Conservation (phyloP, 2,888 invertebrate genomes). For the Heteromyza rotundicornis region DNA sequence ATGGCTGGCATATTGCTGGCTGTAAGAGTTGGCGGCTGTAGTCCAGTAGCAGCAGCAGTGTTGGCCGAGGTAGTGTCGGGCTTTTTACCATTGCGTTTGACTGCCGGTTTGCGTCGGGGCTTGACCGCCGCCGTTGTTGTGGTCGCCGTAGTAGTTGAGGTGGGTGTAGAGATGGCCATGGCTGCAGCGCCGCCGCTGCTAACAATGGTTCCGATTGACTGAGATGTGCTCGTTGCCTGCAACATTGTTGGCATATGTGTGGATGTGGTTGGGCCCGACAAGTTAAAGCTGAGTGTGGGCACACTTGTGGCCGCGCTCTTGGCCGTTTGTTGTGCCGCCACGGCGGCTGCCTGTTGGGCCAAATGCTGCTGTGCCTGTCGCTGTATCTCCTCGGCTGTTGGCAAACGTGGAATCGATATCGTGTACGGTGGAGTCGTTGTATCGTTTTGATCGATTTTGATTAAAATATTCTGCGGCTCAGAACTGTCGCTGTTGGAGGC, state of each 20-base stretch:
- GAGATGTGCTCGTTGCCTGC: constrained; percentile 29
- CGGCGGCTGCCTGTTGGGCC: constrained; percentile 50
- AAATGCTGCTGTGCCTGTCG: constrained; percentile 56
- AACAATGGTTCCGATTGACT: constrained; percentile 25
- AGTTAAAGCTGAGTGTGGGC: constrained; percentile 45
- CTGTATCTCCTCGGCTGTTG: constrained; percentile 60
- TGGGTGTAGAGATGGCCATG: constrained; percentile 7
- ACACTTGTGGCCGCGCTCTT: constrained; percentile 7
- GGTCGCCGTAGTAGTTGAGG: constrained; percentile 31
- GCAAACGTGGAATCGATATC: constrained; percentile 62
- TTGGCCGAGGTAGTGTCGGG: constrained; percentile 38
- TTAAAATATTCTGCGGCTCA: constrained; percentile 59
- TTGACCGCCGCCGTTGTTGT: constrained; percentile 56
- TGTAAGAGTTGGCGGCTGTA: constrained; percentile 14
- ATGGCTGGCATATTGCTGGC: background rate
- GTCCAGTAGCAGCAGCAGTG: constrained; percentile 14
- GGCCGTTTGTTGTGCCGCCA: constrained; percentile 39
- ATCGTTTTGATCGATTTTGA: constrained; percentile 61
- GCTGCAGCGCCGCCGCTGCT: constrained; percentile 24
- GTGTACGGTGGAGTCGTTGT: constrained; percentile 58
- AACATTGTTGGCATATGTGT: constrained; percentile 14
- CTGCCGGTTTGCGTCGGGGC: constrained; percentile 59
- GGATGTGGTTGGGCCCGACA: constrained; percentile 39
- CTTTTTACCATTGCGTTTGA: constrained; percentile 58
- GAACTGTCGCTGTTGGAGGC: constrained; percentile 36